Conservation (phyloP, 2,797 vertebrate genomes). For the Chloroceryle inda region DNA sequence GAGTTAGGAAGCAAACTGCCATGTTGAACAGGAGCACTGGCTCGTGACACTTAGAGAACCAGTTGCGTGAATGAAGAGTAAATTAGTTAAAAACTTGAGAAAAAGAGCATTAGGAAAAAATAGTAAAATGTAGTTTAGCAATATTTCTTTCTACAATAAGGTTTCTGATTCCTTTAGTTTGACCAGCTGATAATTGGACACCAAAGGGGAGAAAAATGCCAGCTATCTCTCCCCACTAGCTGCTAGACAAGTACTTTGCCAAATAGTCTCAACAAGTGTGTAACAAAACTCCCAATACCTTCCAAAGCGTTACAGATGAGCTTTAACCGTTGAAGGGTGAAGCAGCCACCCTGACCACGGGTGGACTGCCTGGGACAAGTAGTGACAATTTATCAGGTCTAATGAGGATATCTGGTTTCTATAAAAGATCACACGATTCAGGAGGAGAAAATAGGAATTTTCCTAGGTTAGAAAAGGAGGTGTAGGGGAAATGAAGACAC, state of each 20-base stretch:
- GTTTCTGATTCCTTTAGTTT: background rate
- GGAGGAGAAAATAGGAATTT: background rate
- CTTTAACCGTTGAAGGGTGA: background rate
- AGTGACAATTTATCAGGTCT: background rate
- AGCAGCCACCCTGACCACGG: background rate
- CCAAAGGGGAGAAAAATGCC: background rate
- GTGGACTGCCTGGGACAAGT: background rate
- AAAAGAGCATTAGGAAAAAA: background rate
- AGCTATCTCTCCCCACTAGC: background rate
- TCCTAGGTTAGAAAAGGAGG: background rate
- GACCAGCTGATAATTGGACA: background rate
- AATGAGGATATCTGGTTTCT: background rate
- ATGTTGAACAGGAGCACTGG: rapidly evolving
- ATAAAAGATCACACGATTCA: background rate
- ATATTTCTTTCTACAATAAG: background rate
- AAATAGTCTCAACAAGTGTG: background rate
- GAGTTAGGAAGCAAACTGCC: background rate
- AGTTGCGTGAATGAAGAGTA: background rate
- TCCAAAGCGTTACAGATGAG: background rate
- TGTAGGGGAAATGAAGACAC: background rate
- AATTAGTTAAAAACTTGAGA: background rate
- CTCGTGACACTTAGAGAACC: background rate
- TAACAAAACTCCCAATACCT: background rate
- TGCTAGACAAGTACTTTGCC: background rate
- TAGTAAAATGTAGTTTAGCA: background rate